These are phyloP conservation scores for Seira musarum DNA, from an alignment of 2,888 invertebrate species.

Conservation along the genomic window DNA sequence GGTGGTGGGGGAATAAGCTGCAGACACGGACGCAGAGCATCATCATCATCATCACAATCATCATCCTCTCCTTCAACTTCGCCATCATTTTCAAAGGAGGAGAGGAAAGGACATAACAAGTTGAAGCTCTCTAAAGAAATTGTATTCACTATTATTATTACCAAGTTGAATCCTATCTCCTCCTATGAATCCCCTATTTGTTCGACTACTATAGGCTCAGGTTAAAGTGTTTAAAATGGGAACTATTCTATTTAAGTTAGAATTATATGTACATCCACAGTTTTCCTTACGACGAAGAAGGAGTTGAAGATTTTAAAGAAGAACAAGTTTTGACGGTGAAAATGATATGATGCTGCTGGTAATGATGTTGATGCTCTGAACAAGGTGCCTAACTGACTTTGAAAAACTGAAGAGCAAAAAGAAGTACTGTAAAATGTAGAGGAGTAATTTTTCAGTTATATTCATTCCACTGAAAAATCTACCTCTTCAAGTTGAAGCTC, in stretches of 20 bases:
- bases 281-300: constrained; percentile 38
- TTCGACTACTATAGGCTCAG: constrained; percentile 29
- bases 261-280: neutral
- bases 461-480: neutral
- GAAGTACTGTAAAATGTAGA: constrained; percentile 7
- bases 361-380: constrained; percentile 30
- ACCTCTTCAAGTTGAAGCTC: neutral
- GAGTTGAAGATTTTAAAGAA: constrained; percentile 44
- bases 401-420: constrained; percentile 23
- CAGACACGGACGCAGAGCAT: constrained; percentile 46
- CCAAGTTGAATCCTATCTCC: constrained; percentile 31
- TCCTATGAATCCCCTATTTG: neutral
- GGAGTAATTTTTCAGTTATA: constrained; percentile 11
- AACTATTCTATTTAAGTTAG: constrained; percentile 13
- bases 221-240: constrained; percentile 22
- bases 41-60: constrained; percentile 16
- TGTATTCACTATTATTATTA: constrained; percentile 41
- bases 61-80: neutral
- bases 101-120: constrained; percentile 19
- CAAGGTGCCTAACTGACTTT: constrained; percentile 51
- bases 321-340: constrained; percentile 43
- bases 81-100: constrained; percentile 19
- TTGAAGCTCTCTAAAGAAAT: constrained; percentile 13
- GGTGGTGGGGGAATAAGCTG: constrained; percentile 51
- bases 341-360: constrained; percentile 27